Evolutionary conservation across 2,113 vertebrate genomes (phyloP), one percentile per base, ranked within the genome.

Genomic region (Irena cyanogastra): DNA sequence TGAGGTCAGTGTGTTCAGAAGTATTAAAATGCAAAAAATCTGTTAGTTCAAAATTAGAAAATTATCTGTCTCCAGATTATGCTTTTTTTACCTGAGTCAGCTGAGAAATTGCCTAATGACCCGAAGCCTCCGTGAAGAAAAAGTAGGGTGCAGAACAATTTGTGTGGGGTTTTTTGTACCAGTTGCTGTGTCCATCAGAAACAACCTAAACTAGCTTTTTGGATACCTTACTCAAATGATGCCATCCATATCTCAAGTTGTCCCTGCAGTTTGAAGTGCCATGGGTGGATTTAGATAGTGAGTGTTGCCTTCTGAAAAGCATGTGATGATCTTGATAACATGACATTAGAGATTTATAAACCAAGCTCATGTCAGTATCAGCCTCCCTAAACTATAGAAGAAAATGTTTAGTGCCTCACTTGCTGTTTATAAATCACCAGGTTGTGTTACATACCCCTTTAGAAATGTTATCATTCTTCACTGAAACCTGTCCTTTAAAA

Each of bases 401-500:
- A 56, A 90, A 69, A 59, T 59, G 18, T 75, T 90, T 41, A 74
- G 57, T 75, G 45, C 16, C 9, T 90, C 50, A 31, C 63, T 76
- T 76, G 77, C 21, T 79, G 66, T 82, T 90, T 78, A 68, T 90
- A 94, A 79, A 91, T 94, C 24, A 3, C 56, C 60, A 71, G 42
- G 60, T 65, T 89, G 54, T 65, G 33, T 87, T 90, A 68, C 21
- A 7, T 90, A 74, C 22, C 56, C 60, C 93, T 92, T 96, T 93
- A 90, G 95, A 97, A 98, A 92, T 94, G 66, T 95, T 97, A 94
- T 91, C 66, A 33, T 94, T 81, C 94, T 91, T 50, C 71, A 63
- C 94, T 97, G 96, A 94, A 95, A 94, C 93, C 76, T 94, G 84
- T 96, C 57, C 45, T 64, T 77, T 82, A 94, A 97, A 95, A 96